Conservation (phyloP, 2,888 invertebrate species). For the Hydriomena furcata region DNA sequence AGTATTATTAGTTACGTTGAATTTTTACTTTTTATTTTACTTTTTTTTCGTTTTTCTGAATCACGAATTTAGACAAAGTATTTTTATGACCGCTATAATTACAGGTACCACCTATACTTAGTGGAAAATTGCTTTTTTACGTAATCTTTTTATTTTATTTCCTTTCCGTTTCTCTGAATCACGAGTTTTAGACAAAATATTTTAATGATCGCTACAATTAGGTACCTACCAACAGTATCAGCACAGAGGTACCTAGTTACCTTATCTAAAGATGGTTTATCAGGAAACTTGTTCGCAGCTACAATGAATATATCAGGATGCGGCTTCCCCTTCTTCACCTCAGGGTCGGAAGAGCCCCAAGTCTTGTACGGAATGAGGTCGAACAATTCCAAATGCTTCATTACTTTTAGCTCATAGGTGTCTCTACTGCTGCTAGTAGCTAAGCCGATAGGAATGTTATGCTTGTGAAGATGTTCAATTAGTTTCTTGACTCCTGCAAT, state of each 20-base stretch:
- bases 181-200: no score
- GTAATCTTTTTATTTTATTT: no score
- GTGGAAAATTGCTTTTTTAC: no score
- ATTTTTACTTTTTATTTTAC: no score
- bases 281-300: conserved; percentile 88
- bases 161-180: no score
- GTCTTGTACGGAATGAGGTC: conserved; percentile 88
- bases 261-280: conserved; percentile 83
- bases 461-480: conserved; percentile 87
- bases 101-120: no score
- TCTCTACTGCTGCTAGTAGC: conserved; percentile 93
- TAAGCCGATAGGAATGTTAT: conserved; percentile 91
- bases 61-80: no score
- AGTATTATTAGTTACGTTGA: no score
- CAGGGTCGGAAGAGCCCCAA: conserved; percentile 91
- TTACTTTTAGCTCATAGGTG: conserved; percentile 88
- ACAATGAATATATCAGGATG: conserved; percentile 93
- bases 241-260: no score
- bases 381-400: conserved; percentile 87
- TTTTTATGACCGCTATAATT: no score
- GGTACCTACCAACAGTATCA: no score
- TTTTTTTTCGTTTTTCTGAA: no score
- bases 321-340: conserved; percentile 93
- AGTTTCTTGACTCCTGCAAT: conserved; percentile 89
- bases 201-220: neutral